Evolutionary conservation across 2,113 vertebrate species (phyloP).

Genomic region (Prochilodus magdalenae): DNA sequence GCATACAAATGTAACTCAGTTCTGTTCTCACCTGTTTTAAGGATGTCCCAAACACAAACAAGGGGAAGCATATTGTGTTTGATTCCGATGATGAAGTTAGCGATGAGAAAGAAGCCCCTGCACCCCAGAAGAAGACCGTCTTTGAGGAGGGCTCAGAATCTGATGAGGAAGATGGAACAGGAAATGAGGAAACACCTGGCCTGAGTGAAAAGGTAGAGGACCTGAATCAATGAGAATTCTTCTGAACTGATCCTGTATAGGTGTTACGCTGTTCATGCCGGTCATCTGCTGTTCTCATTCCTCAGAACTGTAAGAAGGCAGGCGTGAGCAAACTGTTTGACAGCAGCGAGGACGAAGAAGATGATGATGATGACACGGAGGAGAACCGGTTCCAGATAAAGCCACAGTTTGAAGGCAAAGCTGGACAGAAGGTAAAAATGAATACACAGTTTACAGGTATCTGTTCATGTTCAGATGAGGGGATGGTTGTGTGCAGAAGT

Average conservation of each 20-base stretch:
- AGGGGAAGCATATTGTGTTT: conserved; percentile 87
- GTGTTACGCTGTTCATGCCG: too few species aligned
- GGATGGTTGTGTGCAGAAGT: too few species aligned
- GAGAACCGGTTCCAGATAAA: conserved; percentile 84
- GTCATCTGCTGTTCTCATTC: background rate
- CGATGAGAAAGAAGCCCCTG: conserved; percentile 40
- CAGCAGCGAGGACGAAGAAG: conserved; percentile 83
- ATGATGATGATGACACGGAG: conserved; percentile 56
- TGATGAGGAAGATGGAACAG: conserved; percentile 52
- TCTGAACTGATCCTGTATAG: background rate
- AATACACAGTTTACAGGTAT: background rate
- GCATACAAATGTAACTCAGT: too few species aligned
- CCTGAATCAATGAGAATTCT: background rate
- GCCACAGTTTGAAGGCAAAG: conserved; percentile 92
- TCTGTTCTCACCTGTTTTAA: conserved; percentile 54
- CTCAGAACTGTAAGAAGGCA: conserved; percentile 57
- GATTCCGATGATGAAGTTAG: conserved; percentile 79
- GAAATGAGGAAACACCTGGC: background rate
- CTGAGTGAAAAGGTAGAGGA: conserved; percentile 52
- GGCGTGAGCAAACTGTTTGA: conserved; percentile 80
- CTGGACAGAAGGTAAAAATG: conserved; percentile 87
- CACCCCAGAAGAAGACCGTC: conserved; percentile 46
- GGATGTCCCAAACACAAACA: conserved; percentile 75
- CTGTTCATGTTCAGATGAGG: background rate
- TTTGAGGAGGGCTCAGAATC: conserved; percentile 48